A percentile compares a stretch with the other conserved stretches of the same genome.
phyloP scores from a whole-genome alignment of 2,888 invertebrate genomes.

The Drosophila pullipes region DNA sequence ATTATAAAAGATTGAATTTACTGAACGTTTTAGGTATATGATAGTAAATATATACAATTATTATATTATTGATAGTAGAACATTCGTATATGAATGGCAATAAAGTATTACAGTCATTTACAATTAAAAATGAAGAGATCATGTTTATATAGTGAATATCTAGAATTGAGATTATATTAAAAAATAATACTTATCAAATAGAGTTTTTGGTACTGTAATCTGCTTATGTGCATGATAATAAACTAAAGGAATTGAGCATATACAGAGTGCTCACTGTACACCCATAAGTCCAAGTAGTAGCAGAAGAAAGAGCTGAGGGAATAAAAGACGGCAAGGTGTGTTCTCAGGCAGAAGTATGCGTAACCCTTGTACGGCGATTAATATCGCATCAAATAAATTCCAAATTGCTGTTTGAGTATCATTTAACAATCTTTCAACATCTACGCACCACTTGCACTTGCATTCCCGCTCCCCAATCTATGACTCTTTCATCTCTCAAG shows the following conservation, averaged over 20 bases:
- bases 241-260: neutral
- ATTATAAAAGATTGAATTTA: neutral
- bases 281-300: neutral
- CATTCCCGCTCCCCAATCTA: slow-evolving; percentile 20
- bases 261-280: neutral
- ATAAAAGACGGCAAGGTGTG: slow-evolving; percentile 57
- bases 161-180: neutral
- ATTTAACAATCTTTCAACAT: slow-evolving; percentile 78
- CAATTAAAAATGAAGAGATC: fast-evolving
- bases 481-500: slow-evolving; percentile 24
- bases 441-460: slow-evolving; percentile 53
- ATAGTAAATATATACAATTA: neutral
- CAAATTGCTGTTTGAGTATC: slow-evolving; percentile 75
- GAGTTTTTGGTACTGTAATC: too few species aligned
- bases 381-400: slow-evolving; percentile 80
- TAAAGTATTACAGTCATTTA: neutral
- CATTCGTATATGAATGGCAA: neutral
- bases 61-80: neutral
- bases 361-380: slow-evolving; percentile 73
- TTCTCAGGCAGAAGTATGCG: slow-evolving; percentile 54
- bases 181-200: neutral
- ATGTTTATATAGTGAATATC: fast-evolving
- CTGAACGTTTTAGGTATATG: fast-evolving
- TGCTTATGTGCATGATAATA: neutral
- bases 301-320: slow-evolving; percentile 2